Evolutionary conservation across 2,888 invertebrate genomes (phyloP), one percentile per base, ranked within the genome.

Genomic region (Lagria hirta): DNA sequence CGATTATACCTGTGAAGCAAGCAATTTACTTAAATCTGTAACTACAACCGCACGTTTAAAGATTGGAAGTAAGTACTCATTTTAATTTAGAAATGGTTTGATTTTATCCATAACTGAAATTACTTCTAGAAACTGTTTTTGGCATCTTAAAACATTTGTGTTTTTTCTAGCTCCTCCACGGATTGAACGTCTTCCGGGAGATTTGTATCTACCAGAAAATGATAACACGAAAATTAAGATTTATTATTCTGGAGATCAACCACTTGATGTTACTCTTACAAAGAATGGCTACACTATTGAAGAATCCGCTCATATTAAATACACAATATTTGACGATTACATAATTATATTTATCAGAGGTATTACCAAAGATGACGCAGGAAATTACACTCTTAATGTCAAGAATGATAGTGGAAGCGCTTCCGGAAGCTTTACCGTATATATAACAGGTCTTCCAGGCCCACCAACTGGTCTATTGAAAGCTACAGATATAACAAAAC

Each of bases 221-320:
- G 99, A 99, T 63, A 96, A 96, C 70, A 91, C 93, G 4, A 99
- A 99, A 75, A 88, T 99, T 64, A 99, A 99, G 76, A 86, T 99
- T 54, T 91, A 89, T 66, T 97, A 96, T 77, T 84, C 86, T 36
- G 99, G 99, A 15, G 96, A 97, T 68, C 95, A 96, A 69, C 97
- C 98, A 3, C 87, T 96, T 68, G 87, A 89, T 51, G 87, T 98
- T 37, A 81, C 80, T 1, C 79, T 99, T 40, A 84, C 82, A 45
- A 88, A 86, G 65, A 88, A 95, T 66, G 94, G 94, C 24, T 80
- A 80, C 55, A 81, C 81, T 51, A 75, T 97, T 34, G 74, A 79
- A 0, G 90, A 87, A 56, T 84, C 86, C 0, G 75, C 80, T 2
- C 88, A 89, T 58, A 80, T 93, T 57, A 92, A 91, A 71, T 90